Base-by-base conservation (phyloP, 2,888 invertebrate species). In the Pseudococcus viburni region DNA sequence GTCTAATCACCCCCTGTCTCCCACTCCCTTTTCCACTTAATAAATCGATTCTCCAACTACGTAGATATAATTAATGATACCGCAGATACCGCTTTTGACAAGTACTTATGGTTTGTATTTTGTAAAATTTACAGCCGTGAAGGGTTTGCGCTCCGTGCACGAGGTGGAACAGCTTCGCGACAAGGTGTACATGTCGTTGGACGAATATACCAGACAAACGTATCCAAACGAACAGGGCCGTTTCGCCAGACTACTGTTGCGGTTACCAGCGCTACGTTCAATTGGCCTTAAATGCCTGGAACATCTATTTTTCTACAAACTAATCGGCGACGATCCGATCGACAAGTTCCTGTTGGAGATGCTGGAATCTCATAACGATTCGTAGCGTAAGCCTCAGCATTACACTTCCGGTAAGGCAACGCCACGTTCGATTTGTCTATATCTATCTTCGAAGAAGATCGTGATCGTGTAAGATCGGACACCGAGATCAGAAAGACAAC, bases 211-310 rank as follows among this genome's bases (percentile, higher is more conserved):
- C 90, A 95, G 97, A 89, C 94, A 95, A 55, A 94, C 95, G 90
- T 97, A 97, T 93, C 96, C 97, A 46, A 95, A 96, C 42, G 99
- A 99, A 91, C 96, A 97, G 68, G 98, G 98, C 7, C 94, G 99
- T 84, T 99, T 99, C 92, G 99, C 99, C 59, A 97, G 99, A 92
- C 93, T 99, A 15, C 93, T 99, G 89, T 93, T 98, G 89, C 95
- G 98, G 90, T 93, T 98, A 91, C 98, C 98, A 8, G 96, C 97
- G 39, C 93, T 98, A 84, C 94, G 98, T 89, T 97, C 97, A 90
- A 97, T 98, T 91, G 97, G 97, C 89, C 94, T 99, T 85, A 98
- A 98, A 93, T 97, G 98, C 93, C 94, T 96, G 91, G 98, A 99
- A 92, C 97, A 98, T 92, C 94, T 98, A 90, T 98, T 97, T 93